Base-by-base conservation (phyloP, 2,888 invertebrate genomes). In the Lithophane leautieri region DNA sequence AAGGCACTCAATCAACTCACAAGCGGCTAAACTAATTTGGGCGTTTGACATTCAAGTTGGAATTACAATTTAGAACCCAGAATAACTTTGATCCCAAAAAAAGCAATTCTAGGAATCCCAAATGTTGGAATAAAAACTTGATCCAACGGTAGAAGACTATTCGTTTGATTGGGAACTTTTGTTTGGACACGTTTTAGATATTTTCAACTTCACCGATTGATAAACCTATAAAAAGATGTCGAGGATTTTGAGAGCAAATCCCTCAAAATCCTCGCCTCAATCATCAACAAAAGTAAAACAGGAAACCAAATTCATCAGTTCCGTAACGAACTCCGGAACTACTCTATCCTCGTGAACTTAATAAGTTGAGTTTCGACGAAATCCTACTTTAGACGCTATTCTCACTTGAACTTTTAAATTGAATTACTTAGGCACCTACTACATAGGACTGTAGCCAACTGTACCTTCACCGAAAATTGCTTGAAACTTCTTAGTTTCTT, bases 391-490 rank as follows among this genome's bases (percentile, higher is more conserved):
- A 54, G 68, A 81, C 81, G 73, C 70, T 78, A 83, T 78, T 85
- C 78, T 77, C 73, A 76, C 70, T 80, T 67, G 70, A 81, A 85
- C 79, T 86, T 86, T 83, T n/a, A 76, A 86, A 86, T 83, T 82
- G 63, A 83, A 86, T 85, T 78, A 85, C 78, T 67, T 67, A 79
- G 50, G 50, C 71, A 71, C 44, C 34, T 65, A 65, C 34, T 65
- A 65, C 50, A 67, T 50, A 82, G 69, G 68, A 60, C 52, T 76
- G 67, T 44, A 44, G 28, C 47, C 44, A 60, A 28, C 58, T 70
- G 50, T 50, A 22, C 65, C 44, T 75, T 71, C n/a, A 60, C 65
- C 62, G 63, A 83, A 79, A 78, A 83, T 84, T 70, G 77, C 73
- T 73, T 40, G 50, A 75, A 83, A 79, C 78, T 62, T 28, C 77